phyloP scores from a whole-genome alignment of 2,888 invertebrate genomes.

The Agrotis puta region DNA sequence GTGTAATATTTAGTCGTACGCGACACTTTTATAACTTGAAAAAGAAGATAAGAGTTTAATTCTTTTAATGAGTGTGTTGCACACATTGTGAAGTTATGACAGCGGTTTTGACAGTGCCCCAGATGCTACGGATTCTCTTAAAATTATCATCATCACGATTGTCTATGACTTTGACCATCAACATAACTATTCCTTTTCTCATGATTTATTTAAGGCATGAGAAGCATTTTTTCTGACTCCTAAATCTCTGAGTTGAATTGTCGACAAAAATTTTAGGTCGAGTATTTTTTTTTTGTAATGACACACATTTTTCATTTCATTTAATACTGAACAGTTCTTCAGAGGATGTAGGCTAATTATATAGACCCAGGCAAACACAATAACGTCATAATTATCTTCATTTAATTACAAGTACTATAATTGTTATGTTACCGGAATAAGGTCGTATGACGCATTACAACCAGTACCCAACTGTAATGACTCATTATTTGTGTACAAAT shows the following conservation, averaged over 20 bases:
- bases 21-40: not conserved
- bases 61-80: no score
- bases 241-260: no score
- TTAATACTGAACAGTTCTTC: not conserved
- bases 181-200: no score
- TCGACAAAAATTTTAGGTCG: no score
- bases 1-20: not conserved
- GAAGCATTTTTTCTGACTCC: no score
- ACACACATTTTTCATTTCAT: no score
- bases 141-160: no score
- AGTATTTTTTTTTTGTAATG: no score
- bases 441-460: conserved; percentile 44
- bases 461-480: conserved; percentile 28
- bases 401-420: conserved; percentile 14
- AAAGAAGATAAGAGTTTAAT: not conserved
- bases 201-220: no score
- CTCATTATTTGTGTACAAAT: conserved; percentile 47
- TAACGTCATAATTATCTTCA: not conserved
- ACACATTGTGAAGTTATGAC: not conserved
- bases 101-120: no score
- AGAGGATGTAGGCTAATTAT: not conserved
- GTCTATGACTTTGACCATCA: no score
- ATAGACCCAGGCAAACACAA: not conserved
- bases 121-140: no score
- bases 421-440: conserved; percentile 22